Conservation (phyloP, 2,888 invertebrate genomes). For the Pycnomerus fuliginosus region DNA sequence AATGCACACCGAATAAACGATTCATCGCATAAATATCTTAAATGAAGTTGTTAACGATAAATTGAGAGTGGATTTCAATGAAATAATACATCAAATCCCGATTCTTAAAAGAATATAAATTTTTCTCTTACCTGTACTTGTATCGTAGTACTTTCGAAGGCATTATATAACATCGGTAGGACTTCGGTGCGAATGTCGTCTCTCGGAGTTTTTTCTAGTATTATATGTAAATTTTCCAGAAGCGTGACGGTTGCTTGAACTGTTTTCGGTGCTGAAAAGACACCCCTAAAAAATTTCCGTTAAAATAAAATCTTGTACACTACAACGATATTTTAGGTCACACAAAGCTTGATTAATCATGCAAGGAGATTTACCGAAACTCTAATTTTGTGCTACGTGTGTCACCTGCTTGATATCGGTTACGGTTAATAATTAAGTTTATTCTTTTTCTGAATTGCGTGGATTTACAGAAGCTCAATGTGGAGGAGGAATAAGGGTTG, state of each 20-base stretch:
- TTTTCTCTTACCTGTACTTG: conserved; percentile 77
- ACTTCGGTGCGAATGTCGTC: conserved; percentile 80
- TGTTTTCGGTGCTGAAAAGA: conserved; percentile 76
- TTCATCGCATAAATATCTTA: no score
- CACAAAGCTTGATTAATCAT: conserved; percentile 10
- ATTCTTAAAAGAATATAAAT: not conserved
- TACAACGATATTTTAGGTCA: not conserved
- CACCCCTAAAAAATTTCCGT: conserved; percentile 55
- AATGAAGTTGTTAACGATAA: no score
- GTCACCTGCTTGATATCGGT: conserved; percentile 18
- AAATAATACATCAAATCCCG: no score
- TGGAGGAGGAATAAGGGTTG: no score
- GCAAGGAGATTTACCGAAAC: conserved; percentile 8
- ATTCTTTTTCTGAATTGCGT: not conserved
- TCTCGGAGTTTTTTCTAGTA: conserved; percentile 81
- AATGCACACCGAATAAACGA: no score
- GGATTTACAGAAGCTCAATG: not conserved
- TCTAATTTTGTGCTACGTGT: conserved; percentile 12
- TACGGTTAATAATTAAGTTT: conserved; percentile 15
- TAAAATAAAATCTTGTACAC: conserved; percentile 4
- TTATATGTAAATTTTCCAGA: conserved; percentile 84
- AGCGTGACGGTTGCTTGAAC: conserved; percentile 85
- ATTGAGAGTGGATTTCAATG: no score
- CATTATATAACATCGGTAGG: conserved; percentile 80
- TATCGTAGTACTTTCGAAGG: conserved; percentile 84